Evolutionary conservation across 2,113 vertebrate genomes (phyloP).

Genomic region (Corynorhinus townsendii): DNA sequence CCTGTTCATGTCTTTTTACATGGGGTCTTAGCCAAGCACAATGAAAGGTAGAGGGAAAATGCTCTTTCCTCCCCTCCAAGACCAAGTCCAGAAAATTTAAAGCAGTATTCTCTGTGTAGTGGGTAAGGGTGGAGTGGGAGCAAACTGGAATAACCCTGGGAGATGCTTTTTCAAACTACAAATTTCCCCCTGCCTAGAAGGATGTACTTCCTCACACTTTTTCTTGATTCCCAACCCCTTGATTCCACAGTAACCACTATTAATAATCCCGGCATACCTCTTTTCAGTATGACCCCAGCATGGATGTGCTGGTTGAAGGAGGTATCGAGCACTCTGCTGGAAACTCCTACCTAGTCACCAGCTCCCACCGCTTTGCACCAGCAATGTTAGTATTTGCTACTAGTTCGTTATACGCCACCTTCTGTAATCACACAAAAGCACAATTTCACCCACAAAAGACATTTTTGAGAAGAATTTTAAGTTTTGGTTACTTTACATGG

Average conservation of each 20-base stretch:
- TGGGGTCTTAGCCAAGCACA: not conserved
- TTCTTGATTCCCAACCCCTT: not conserved
- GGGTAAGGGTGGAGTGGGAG: not conserved
- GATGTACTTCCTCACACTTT: not conserved
- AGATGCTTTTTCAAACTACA: not conserved
- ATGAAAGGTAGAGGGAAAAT: not conserved
- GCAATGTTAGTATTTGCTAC: not conserved
- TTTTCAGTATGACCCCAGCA: not conserved
- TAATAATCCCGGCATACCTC: not conserved
- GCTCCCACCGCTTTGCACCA: not conserved
- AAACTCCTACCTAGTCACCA: not conserved
- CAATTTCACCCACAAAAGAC: not conserved
- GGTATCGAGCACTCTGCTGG: not conserved
- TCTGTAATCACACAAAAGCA: not conserved
- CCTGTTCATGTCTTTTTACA: not conserved
- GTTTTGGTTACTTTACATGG: not conserved
- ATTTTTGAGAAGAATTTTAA: constrained; percentile 6
- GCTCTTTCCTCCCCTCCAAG: not conserved
- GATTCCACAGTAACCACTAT: not conserved
- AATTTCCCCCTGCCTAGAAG: not conserved
- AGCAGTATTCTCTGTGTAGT: not conserved
- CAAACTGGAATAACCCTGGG: not conserved
- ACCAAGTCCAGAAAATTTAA: not conserved
- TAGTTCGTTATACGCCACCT: not conserved
- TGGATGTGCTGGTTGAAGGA: not conserved